Conservation (phyloP, 1,140 invertebrate species). For the Anoplolepis gracilipes region DNA sequence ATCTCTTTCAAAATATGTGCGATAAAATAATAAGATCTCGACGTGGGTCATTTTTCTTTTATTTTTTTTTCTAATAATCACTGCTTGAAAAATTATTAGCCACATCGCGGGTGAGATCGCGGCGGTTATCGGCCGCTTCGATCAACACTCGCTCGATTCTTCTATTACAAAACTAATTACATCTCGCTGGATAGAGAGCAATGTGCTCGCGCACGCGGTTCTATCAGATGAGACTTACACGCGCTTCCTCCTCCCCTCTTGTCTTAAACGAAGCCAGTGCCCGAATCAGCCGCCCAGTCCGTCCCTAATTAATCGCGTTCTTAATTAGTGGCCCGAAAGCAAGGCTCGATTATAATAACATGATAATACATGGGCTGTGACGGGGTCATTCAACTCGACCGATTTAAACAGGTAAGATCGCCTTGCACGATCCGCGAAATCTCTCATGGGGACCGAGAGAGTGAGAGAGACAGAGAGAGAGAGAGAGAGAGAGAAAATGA, state of each 20-base stretch:
- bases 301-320: slow-evolving; percentile 72
- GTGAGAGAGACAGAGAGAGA: too few relatives aligned
- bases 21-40: too few relatives aligned
- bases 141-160: slow-evolving; percentile 16
- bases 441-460: background rate
- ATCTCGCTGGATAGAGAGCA: slow-evolving; percentile 47
- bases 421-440: slow-evolving; percentile 14
- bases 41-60: background rate
- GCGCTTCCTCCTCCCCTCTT: slow-evolving; percentile 20
- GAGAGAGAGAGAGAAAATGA: slow-evolving; percentile 49
- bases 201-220: slow-evolving; percentile 19
- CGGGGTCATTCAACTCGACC: slow-evolving; percentile 68
- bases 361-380: slow-evolving; percentile 70
- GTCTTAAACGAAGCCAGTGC: slow-evolving; percentile 54
- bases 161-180: slow-evolving; percentile 64
- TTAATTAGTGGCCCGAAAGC: slow-evolving; percentile 73
- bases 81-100: background rate
- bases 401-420: slow-evolving; percentile 48
- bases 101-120: background rate
- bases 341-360: slow-evolving; percentile 75
- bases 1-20: background rate
- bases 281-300: slow-evolving; percentile 61
- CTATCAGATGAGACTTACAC: slow-evolving; percentile 36
- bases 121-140: slow-evolving; percentile 14
- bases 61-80: background rate